phyloP scores from a whole-genome alignment of 2,113 vertebrate genomes.

The Xyliphius kryptos region DNA sequence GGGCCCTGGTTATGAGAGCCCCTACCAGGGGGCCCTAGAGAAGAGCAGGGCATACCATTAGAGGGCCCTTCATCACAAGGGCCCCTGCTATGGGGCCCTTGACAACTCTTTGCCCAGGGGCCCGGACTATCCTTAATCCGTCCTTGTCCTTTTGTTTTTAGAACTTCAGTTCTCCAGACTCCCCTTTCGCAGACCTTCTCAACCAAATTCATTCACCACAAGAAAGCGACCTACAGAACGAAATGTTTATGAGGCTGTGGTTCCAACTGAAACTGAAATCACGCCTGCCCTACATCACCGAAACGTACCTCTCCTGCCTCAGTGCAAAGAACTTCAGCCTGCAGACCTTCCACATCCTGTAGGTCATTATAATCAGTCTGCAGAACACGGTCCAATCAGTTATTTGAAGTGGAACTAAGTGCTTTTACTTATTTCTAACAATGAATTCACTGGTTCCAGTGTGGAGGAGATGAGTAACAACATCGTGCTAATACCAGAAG shows the following conservation, averaged over 20 bases:
- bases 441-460: constrained; percentile 36
- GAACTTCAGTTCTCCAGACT: constrained; percentile 52
- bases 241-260: constrained; percentile 58
- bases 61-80: too few species aligned
- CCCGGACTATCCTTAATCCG: too few species aligned
- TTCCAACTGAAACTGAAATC: constrained; percentile 61
- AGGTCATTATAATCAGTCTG: constrained; percentile 29
- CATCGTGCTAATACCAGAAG: constrained; percentile 34
- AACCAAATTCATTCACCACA: constrained; percentile 29
- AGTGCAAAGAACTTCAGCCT: constrained; percentile 67
- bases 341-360: constrained; percentile 61
- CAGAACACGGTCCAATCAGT: background rate
- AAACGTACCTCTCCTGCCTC: constrained; percentile 58
- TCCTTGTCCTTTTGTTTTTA: constrained; percentile 31
- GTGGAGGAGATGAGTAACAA: constrained; percentile 49
- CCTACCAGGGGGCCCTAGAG: too few species aligned
- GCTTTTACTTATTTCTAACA: background rate
- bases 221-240: constrained; percentile 52
- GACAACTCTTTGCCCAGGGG: too few species aligned
- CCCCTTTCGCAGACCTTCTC: constrained; percentile 50
- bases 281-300: constrained; percentile 43
- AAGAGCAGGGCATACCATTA: too few species aligned
- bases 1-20: too few species aligned
- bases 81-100: too few species aligned
- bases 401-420: too few species aligned